These are phyloP conservation scores for Eutolmus rufibarbis DNA, from an alignment of 2,888 invertebrate genomes.

Conservation along the genomic window DNA sequence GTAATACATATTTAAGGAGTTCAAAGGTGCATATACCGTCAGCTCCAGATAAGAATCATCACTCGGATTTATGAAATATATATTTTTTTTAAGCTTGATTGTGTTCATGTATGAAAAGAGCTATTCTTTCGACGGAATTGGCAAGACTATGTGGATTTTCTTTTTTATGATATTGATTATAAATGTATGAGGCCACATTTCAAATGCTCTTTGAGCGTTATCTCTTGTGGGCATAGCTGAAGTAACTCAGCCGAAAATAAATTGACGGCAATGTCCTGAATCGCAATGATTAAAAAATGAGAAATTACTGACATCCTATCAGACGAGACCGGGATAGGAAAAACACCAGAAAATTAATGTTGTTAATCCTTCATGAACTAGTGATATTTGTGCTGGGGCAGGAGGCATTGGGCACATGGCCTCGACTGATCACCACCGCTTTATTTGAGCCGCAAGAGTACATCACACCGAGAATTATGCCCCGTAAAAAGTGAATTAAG, in stretches of 20 bases:
- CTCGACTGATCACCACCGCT: background rate
- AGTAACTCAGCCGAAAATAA: background rate
- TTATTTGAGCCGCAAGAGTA: background rate
- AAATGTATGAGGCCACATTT: background rate
- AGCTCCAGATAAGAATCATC: background rate
- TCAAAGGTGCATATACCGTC: background rate
- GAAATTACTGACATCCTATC: constrained; percentile 7
- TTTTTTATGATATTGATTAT: background rate
- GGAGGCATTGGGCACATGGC: background rate
- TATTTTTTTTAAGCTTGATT: background rate
- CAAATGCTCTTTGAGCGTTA: background rate
- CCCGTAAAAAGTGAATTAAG: background rate
- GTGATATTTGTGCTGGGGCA: background rate
- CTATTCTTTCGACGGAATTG: background rate
- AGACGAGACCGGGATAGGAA: background rate
- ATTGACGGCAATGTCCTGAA: constrained; percentile 6
- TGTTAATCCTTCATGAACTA: constrained; percentile 1
- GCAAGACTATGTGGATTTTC: background rate
- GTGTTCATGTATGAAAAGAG: background rate
- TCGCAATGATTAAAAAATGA: constrained; percentile 13
- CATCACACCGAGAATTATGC: background rate
- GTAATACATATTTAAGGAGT: background rate
- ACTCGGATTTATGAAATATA: background rate
- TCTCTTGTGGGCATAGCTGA: background rate
- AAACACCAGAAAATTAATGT: background rate